Evolutionary conservation across 92 coral and sea anemone species (phyloP).

Genomic region (Porites evermanni): DNA sequence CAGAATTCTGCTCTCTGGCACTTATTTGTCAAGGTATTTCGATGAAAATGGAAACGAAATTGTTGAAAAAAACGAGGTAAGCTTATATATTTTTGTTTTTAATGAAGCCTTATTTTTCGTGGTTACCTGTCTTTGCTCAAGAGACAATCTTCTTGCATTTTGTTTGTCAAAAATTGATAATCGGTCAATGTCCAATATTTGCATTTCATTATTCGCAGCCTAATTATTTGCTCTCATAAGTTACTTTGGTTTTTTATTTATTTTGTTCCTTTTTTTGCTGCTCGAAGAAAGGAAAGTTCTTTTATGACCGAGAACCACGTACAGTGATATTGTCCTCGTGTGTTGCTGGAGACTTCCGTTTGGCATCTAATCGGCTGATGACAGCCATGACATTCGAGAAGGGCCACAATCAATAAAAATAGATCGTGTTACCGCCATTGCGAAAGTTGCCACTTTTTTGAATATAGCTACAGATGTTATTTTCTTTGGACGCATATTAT

Average conservation of each 20-base stretch:
- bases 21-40: slow-evolving; percentile 46
- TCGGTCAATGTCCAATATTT: neutral
- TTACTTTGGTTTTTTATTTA: neutral
- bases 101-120: neutral
- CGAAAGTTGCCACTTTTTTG: slow-evolving; percentile 4
- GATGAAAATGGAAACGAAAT: slow-evolving; percentile 36
- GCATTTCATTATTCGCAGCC: neutral
- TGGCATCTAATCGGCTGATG: slow-evolving; percentile 27
- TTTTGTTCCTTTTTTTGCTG: neutral
- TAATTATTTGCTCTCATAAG: neutral
- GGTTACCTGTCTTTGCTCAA: slow-evolving; percentile 18
- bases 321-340: too few relatives aligned
- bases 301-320: neutral
- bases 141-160: neutral
- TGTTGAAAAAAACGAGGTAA: slow-evolving; percentile 22
- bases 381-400: slow-evolving; percentile 15
- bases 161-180: neutral
- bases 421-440: slow-evolving; percentile 12
- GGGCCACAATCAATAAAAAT: neutral
- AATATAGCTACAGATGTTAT: neutral
- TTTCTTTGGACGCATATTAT: neutral
- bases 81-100: neutral
- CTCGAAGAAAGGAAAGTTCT: neutral
- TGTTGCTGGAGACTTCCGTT: neutral
- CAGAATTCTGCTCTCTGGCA: slow-evolving; percentile 39